Evolutionary conservation across 2,113 vertebrate species (phyloP).

Genomic region (Paratilapia polleni): DNA sequence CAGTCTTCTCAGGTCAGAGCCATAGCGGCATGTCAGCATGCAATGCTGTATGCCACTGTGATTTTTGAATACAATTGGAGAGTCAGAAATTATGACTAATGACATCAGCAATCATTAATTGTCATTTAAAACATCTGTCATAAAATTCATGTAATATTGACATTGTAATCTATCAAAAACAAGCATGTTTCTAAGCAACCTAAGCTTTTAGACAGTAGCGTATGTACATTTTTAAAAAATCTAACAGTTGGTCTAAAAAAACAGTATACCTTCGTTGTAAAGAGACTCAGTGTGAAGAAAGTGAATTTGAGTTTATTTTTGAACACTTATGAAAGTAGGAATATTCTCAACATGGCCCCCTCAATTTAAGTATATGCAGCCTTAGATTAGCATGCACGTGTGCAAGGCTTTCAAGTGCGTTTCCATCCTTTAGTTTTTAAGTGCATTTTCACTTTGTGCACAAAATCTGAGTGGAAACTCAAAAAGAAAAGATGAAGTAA

Average conservation of each 20-base stretch:
- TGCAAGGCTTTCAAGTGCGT: background rate
- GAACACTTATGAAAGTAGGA: rapidly evolving
- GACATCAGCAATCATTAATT: background rate
- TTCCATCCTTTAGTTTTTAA: too few species aligned
- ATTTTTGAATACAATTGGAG: background rate
- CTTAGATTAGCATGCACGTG: background rate
- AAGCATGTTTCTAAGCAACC: background rate
- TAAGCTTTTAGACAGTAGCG: background rate
- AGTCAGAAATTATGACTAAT: background rate
- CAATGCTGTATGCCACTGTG: background rate
- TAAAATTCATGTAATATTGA: background rate
- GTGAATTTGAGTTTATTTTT: background rate
- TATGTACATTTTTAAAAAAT: background rate
- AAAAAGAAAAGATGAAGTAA: background rate
- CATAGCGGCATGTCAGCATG: background rate
- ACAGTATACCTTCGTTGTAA: background rate
- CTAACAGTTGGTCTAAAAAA: too few species aligned
- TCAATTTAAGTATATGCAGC: background rate
- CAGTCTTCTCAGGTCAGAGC: background rate
- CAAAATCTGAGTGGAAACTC: background rate
- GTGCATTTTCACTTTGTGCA: background rate
- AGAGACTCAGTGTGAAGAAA: background rate
- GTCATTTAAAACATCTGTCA: background rate
- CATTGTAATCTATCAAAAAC: background rate
- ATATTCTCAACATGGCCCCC: background rate